These are phyloP conservation scores for Cheilosia soror DNA, from an alignment of 2,888 invertebrate species.

Conservation along the genomic window DNA sequence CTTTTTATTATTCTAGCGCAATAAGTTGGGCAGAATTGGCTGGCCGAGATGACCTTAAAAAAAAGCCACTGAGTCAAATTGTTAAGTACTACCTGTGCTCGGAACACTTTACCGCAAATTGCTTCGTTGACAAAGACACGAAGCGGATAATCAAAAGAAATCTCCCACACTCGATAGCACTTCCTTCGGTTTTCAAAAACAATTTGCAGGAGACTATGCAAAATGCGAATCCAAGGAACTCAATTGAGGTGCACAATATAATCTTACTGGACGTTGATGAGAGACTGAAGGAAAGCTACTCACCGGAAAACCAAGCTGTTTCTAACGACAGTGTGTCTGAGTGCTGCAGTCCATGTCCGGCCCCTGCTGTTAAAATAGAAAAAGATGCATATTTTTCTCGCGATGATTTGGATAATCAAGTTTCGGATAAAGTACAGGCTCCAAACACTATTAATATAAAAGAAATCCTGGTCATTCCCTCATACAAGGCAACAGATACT, in stretches of 20 bases:
- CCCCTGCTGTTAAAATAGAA: background rate
- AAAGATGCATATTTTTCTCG: background rate
- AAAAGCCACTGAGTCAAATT: slow-evolving; percentile 45
- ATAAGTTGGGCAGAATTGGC: slow-evolving; percentile 58
- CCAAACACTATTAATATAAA: too few relatives aligned
- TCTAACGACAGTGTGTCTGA: background rate
- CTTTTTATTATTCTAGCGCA: slow-evolving; percentile 27
- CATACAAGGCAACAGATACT: background rate
- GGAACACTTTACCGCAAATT: slow-evolving; percentile 63
- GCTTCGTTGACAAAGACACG: slow-evolving; percentile 48
- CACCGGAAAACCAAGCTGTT: background rate
- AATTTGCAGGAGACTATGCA: slow-evolving; percentile 68
- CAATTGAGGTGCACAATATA: slow-evolving; percentile 65
- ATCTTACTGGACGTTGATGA: slow-evolving; percentile 30
- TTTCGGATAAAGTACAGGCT: background rate
- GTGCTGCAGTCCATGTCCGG: background rate
- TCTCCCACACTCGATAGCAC: slow-evolving; percentile 56
- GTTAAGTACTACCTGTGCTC: slow-evolving; percentile 66
- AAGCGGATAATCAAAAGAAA: slow-evolving; percentile 45
- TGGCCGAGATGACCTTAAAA: slow-evolving; percentile 52
- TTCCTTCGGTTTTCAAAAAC: slow-evolving; percentile 69
- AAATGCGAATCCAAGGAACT: slow-evolving; percentile 45
- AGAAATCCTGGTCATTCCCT: background rate
- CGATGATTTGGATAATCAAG: background rate
- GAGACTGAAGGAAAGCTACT: background rate